Evolutionary conservation across 2,113 vertebrate genomes (phyloP).

Genomic region (Rafetus swinhoei): DNA sequence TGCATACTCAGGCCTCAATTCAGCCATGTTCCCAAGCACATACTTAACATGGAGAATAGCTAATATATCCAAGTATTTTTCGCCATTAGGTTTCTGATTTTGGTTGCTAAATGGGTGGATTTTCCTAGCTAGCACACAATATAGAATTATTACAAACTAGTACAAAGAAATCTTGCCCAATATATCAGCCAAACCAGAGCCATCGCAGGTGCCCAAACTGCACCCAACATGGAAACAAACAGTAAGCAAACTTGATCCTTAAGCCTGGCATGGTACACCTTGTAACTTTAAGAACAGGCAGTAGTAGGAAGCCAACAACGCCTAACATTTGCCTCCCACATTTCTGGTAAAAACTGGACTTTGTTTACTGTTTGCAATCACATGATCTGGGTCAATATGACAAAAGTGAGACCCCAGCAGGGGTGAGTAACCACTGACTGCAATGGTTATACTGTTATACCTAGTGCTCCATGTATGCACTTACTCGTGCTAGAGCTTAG

Average conservation of each 20-base stretch:
- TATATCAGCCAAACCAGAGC: neutral
- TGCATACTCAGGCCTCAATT: neutral
- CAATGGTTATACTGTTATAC: neutral
- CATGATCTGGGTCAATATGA: neutral
- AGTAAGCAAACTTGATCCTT: too few relatives aligned
- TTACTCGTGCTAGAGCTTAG: neutral
- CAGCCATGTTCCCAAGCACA: neutral
- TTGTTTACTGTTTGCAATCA: neutral
- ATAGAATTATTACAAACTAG: neutral
- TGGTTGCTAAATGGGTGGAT: neutral
- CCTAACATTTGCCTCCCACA: neutral
- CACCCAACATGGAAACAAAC: neutral
- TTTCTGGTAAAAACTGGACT: neutral
- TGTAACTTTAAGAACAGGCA: neutral
- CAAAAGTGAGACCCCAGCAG: neutral
- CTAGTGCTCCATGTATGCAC: neutral
- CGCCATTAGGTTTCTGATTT: neutral
- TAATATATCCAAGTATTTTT: neutral
- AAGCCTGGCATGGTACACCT: neutral
- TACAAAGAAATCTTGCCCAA: accelerated
- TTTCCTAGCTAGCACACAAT: neutral
- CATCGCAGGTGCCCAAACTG: neutral
- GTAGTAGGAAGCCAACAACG: neutral
- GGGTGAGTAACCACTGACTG: neutral
- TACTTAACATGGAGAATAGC: neutral